phyloP scores from a whole-genome alignment of 2,113 vertebrate species.

The Sorex araneus region DNA sequence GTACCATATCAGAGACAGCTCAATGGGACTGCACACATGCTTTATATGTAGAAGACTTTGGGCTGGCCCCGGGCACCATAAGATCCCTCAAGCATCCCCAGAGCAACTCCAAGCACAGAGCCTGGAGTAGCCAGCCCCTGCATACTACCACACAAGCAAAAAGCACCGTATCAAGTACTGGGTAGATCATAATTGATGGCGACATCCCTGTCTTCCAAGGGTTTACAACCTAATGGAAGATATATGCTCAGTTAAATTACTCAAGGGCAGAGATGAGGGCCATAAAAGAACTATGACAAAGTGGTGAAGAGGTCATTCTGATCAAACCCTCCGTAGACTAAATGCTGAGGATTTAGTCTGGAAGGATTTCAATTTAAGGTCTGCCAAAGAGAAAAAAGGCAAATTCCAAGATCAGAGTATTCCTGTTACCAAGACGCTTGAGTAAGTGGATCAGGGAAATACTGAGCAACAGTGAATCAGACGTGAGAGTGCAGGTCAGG shows the following conservation, averaged over 20 bases:
- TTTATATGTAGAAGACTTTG: too few species aligned
- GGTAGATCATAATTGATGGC: not conserved
- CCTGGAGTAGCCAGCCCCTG: too few species aligned
- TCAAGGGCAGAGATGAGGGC: not conserved
- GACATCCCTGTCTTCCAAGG: not conserved
- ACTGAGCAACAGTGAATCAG: not conserved
- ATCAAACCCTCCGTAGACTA: not conserved
- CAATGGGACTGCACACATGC: too few species aligned
- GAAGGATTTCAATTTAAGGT: constrained; percentile 12
- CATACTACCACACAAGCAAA: too few species aligned
- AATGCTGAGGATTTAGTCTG: not conserved
- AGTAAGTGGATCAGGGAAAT: not conserved
- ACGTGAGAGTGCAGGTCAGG: not conserved
- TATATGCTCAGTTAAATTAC: not conserved
- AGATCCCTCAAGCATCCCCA: too few species aligned
- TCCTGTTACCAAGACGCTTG: not conserved
- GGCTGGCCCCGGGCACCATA: too few species aligned
- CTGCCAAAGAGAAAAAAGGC: not conserved
- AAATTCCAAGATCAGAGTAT: not conserved
- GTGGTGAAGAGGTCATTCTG: too few species aligned
- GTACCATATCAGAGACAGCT: too few species aligned
- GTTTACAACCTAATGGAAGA: too few species aligned
- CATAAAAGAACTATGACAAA: too few species aligned
- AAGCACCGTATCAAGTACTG: too few species aligned
- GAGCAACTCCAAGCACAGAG: too few species aligned